These are phyloP conservation scores for Cataglyphis rosenhaueri DNA, from an alignment of 2,888 invertebrate species.

Conservation along the genomic window DNA sequence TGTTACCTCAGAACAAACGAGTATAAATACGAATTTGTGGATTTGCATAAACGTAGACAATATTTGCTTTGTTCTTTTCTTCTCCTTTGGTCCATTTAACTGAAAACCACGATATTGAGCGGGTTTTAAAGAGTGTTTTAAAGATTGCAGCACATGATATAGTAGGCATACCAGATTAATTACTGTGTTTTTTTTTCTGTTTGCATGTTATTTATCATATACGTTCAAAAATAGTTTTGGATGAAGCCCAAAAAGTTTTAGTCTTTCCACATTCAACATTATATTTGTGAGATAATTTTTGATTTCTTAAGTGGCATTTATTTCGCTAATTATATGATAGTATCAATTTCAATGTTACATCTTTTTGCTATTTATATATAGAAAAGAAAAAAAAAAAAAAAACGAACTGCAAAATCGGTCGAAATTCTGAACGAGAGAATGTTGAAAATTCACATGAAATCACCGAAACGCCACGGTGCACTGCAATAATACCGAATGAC, in stretches of 20 bases:
- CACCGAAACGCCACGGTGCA: slow-evolving; percentile 37
- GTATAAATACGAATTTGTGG: slow-evolving; percentile 46
- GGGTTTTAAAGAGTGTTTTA: slow-evolving; percentile 68
- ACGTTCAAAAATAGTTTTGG: slow-evolving; percentile 13
- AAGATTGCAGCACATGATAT: slow-evolving; percentile 58
- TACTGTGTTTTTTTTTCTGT: slow-evolving; percentile 59
- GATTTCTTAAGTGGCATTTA: slow-evolving; percentile 16
- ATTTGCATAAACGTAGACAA: slow-evolving; percentile 55
- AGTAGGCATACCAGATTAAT: slow-evolving; percentile 19
- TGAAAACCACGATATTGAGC: slow-evolving; percentile 73
- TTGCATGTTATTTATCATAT: not conserved
- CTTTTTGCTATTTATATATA: not conserved
- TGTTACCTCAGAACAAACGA: slow-evolving; percentile 37
- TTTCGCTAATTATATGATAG: slow-evolving; percentile 28
- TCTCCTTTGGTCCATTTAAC: slow-evolving; percentile 77
- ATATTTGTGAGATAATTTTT: slow-evolving; percentile 1
- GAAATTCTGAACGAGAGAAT: slow-evolving; percentile 22
- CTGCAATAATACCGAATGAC: slow-evolving; percentile 51
- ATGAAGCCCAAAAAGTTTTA: slow-evolving; percentile 4
- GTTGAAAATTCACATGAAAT: slow-evolving; percentile 31
- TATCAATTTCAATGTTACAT: slow-evolving; percentile 13
- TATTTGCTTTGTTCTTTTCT: slow-evolving; percentile 62
- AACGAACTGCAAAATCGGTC: slow-evolving; percentile 13
- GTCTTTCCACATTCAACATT: not conserved
- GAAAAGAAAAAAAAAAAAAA: not conserved